Conservation (phyloP, 1,140 invertebrate genomes). For the honey bee (Apis mellifera) region Amel_HAv3.1 CM009940.2:6457501-6458000, state of each 20-base stretch:
- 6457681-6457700: neutral
- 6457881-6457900: too few species aligned
- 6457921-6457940: too few species aligned
- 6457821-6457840: too few species aligned
- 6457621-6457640: neutral
- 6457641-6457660: neutral
- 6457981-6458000: too few species aligned
- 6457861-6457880: neutral
- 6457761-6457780: too few species aligned
- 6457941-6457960: too few species aligned
- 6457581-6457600: neutral
- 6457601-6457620: neutral
- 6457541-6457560: neutral
- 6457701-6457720: neutral
- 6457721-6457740: neutral
- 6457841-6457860: neutral
- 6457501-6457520: too few species aligned
- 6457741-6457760: neutral
- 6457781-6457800: neutral
- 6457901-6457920: too few species aligned
- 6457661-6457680: neutral
- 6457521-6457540: neutral
- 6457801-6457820: neutral
- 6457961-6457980: too few species aligned
- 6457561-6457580: slow-evolving; percentile 7